Base-by-base conservation (phyloP, 2,888 invertebrate genomes). In the Sycophila texana region DNA sequence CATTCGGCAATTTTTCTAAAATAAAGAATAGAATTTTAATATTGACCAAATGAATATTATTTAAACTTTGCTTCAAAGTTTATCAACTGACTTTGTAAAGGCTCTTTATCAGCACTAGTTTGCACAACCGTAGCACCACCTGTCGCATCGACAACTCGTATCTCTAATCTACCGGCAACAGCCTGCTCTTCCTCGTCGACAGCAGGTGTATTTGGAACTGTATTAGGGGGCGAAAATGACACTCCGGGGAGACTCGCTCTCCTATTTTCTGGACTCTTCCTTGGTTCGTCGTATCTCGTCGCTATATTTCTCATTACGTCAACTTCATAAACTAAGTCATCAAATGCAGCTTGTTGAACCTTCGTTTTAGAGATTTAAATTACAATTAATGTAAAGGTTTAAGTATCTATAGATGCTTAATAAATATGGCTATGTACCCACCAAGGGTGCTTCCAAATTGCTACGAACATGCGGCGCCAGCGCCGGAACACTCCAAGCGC, bases 301-400 rank as follows among this genome's bases (percentile, higher is more conserved):
- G 94, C 94, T 83, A 96, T 94, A 88, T 96, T 96, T 70, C 96
- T 91, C 92, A 95, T 95, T 65, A 96, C 95, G 91, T 97, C 97
- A 83, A 97, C 94, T 77, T 94, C 93, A 91, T 96, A 97, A 16
- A 94, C 90, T 84, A 94, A 93, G 89, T 96, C 95, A 90, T 96
- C 96, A 91, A 97, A 96, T 60, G 96, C 95, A 63, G 96, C 96
- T 90, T 96, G 96, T 88, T 97, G 97, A 72, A 97, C 85, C 89
- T 89, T 83, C 16, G 12, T 30, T 68, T 26, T 63, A 55, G 71
- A 79, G n/a, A 39, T n/a, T 22, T 0, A 55, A 30, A 63, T 39
- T 67, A n/a, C 47, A 57, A 49, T n/a, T 5, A 68, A 63, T 39
- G 10, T 63, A 60, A 14, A 53, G 0, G 12, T 4, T n/a, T 53